These are phyloP conservation scores for Clupea harengus DNA, from an alignment of 2,113 vertebrate genomes.

Conservation along the genomic window DNA sequence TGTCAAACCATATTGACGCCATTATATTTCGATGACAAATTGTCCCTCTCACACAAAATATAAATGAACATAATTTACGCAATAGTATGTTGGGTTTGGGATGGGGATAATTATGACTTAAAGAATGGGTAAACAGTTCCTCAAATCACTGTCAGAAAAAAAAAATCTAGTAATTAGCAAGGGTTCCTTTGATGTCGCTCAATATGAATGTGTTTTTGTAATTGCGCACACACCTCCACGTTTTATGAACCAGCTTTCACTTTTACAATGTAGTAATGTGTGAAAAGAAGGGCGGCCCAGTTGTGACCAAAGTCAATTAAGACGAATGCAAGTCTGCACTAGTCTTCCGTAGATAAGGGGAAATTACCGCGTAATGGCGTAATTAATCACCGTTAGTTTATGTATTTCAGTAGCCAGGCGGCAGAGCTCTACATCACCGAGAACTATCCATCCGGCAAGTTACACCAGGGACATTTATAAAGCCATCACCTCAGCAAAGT, in stretches of 20 bases:
- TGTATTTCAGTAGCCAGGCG: slow-evolving; percentile 38
- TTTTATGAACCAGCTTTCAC: slow-evolving; percentile 42
- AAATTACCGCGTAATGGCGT: slow-evolving; percentile 41
- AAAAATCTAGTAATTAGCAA: neutral
- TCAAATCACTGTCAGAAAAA: neutral
- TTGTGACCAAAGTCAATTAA: slow-evolving; percentile 45
- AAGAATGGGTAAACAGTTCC: neutral
- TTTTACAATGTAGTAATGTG: slow-evolving; percentile 56
- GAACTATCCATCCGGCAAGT: neutral
- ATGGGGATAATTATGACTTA: neutral
- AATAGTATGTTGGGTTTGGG: neutral
- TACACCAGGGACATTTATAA: neutral
- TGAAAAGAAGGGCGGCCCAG: slow-evolving; percentile 37
- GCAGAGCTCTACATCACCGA: slow-evolving; percentile 23
- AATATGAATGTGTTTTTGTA: slow-evolving; percentile 29
- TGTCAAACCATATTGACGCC: neutral
- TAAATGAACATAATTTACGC: neutral
- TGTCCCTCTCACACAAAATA: neutral
- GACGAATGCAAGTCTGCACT: slow-evolving; percentile 35
- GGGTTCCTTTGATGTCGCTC: slow-evolving; percentile 27
- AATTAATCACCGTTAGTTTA: slow-evolving; percentile 38
- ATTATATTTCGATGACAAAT: neutral
- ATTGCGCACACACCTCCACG: slow-evolving; percentile 19
- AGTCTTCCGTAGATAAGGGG: slow-evolving; percentile 31
- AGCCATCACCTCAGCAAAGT: neutral